Percentiles rank a stretch among this genome's conserved stretches.
Evolutionary conservation across 2,797 vertebrate genomes (phyloP).

Genomic region (Micromesistius poutassou): DNA sequence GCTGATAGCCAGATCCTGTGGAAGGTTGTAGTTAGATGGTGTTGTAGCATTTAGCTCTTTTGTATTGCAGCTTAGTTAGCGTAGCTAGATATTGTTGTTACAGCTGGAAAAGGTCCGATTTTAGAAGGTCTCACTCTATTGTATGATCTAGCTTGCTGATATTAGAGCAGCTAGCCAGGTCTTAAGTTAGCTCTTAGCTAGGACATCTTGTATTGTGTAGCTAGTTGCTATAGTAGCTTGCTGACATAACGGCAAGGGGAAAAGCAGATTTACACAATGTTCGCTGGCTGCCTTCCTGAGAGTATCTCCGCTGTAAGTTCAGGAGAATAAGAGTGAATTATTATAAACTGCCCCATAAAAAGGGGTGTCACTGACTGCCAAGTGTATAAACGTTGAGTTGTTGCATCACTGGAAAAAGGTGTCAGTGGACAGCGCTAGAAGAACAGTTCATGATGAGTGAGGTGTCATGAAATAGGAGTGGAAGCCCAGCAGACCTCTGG

Average conservation of each 20-base stretch:
- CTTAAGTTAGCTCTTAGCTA: not conserved
- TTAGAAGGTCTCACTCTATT: not conserved
- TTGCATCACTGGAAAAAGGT: slow-evolving; percentile 23
- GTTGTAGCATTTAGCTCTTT: not conserved
- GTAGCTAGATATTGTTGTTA: not conserved
- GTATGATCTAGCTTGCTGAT: not conserved
- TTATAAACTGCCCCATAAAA: slow-evolving; percentile 61
- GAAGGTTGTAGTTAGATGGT: not conserved
- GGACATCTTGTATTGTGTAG: not conserved
- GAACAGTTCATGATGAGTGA: slow-evolving; percentile 24
- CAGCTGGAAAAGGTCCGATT: not conserved
- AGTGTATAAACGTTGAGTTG: slow-evolving; percentile 45
- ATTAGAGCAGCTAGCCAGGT: not conserved
- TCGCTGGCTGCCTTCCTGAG: slow-evolving; percentile 54
- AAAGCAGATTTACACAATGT: slow-evolving; percentile 51
- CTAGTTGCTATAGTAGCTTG: not conserved
- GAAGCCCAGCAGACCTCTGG: slow-evolving; percentile 26
- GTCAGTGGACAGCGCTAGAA: slow-evolving; percentile 24
- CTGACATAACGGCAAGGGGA: slow-evolving; percentile 36
- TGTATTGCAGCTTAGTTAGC: not conserved
- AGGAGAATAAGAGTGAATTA: slow-evolving; percentile 68
- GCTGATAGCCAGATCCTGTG: not conserved
- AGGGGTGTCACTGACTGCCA: slow-evolving; percentile 34
- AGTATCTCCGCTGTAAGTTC: slow-evolving; percentile 50
- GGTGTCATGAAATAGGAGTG: slow-evolving; percentile 30